Evolutionary conservation across 2,113 vertebrate species (phyloP).

Genomic region (Saccopteryx leptura): DNA sequence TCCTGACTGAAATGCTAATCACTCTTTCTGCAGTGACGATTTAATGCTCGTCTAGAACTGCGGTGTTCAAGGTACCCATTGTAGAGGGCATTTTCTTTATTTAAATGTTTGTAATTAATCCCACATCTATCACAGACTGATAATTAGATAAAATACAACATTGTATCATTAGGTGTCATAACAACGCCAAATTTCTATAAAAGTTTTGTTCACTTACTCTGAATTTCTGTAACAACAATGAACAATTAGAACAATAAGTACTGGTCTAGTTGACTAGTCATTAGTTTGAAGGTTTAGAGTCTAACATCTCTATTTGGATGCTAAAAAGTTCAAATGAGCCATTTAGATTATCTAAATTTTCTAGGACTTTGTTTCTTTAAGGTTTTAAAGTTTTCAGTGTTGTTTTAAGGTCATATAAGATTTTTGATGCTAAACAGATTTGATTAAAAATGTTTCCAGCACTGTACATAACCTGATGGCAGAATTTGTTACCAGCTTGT

Average conservation of each 20-base stretch:
- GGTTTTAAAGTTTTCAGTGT: not conserved
- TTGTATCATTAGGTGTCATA: not conserved
- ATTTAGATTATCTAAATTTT: not conserved
- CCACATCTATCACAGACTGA: not conserved
- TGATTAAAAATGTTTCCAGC: not conserved
- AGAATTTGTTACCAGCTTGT: not conserved
- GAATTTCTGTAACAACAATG: not conserved
- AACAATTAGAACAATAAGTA: not conserved
- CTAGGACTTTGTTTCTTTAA: not conserved
- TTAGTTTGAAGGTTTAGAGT: not conserved
- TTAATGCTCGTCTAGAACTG: not conserved
- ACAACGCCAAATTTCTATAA: not conserved
- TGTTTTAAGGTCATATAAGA: slow-evolving; percentile 25
- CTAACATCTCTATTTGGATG: not conserved
- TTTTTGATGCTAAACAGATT: slow-evolving; percentile 8
- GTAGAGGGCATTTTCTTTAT: not conserved
- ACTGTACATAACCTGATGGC: not conserved
- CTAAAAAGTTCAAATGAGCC: not conserved
- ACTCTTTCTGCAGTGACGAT: not conserved
- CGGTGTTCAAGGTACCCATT: not conserved
- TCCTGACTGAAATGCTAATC: slow-evolving; percentile 11
- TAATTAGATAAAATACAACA: slow-evolving; percentile 27
- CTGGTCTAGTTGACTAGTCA: not conserved
- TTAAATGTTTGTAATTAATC: slow-evolving; percentile 1
- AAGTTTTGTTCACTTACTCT: not conserved